These are phyloP conservation scores for Lasioglossum malachurum DNA, from an alignment of 2,888 invertebrate genomes.

Conservation along the genomic window DNA sequence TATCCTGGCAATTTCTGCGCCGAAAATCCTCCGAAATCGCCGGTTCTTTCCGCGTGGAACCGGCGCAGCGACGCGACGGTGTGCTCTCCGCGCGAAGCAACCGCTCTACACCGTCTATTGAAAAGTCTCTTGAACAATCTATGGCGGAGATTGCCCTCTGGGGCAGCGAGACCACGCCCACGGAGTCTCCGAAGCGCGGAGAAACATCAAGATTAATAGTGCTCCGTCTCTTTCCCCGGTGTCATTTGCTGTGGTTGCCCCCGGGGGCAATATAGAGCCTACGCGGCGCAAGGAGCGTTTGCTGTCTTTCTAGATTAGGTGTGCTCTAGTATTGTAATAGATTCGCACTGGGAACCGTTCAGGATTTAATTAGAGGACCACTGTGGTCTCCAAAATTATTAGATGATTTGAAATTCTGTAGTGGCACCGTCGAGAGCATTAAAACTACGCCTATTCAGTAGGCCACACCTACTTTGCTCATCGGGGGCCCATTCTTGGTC, in stretches of 20 bases:
- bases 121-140: not conserved
- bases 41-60: not conserved
- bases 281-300: not conserved
- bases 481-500: not conserved
- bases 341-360: not conserved
- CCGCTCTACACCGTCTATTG: not conserved
- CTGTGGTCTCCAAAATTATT: not conserved
- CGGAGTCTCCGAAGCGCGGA: not conserved
- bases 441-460: not conserved
- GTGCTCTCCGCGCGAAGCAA: not conserved
- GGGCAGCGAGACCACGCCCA: not conserved
- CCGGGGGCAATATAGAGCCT: not conserved
- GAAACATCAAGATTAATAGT: not conserved
- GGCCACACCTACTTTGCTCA: not conserved
- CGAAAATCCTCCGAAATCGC: conserved; percentile 60
- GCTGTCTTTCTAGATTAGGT: not conserved
- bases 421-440: not conserved
- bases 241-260: not conserved
- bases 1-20: conserved; percentile 72
- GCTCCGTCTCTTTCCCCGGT: not conserved
- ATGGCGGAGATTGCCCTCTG: conserved; percentile 1
- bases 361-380: not conserved
- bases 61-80: not conserved
- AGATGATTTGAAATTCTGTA: not conserved
- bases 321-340: not conserved